Percentiles rank a stretch among this genome's conserved stretches.
phyloP scores from a whole-genome alignment of 2,888 invertebrate genomes.

The Hartigia nigra region DNA sequence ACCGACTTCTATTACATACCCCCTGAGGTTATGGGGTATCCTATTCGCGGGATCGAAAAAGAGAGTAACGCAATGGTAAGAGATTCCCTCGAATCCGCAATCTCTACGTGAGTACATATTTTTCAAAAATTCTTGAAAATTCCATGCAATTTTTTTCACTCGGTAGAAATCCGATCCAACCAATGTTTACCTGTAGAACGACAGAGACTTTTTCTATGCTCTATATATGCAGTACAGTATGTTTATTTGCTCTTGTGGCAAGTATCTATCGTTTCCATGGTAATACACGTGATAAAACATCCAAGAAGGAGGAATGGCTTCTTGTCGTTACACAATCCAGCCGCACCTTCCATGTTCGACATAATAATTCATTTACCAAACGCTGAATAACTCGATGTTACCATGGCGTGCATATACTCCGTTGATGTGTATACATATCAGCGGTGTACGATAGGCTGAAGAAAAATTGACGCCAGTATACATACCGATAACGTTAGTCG shows the following conservation, averaged over 20 bases:
- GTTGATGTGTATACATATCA: background rate
- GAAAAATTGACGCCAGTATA: background rate
- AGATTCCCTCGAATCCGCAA: background rate
- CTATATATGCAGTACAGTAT: background rate
- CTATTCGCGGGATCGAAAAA: background rate
- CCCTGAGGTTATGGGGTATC: conserved; percentile 4
- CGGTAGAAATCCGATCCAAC: background rate
- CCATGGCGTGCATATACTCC: background rate
- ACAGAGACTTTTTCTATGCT: background rate
- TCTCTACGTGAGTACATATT: background rate
- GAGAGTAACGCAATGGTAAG: background rate
- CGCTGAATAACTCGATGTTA: conserved; percentile 24
- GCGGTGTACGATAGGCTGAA: background rate
- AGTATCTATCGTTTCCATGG: background rate
- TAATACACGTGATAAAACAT: conserved; percentile 5
- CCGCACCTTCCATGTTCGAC: conserved; percentile 37
- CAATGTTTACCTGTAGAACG: background rate
- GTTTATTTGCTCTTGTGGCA: background rate
- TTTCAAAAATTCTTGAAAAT: background rate
- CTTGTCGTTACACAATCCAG: conserved; percentile 21
- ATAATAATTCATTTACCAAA: conserved; percentile 39
- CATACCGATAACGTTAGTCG: background rate
- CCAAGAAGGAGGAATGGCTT: background rate
- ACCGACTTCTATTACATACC: conserved; percentile 8
- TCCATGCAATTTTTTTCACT: background rate